These are phyloP conservation scores for Paradoxurus hermaphroditus DNA, from an alignment of 2,113 vertebrate genomes.

Conservation along the genomic window DNA sequence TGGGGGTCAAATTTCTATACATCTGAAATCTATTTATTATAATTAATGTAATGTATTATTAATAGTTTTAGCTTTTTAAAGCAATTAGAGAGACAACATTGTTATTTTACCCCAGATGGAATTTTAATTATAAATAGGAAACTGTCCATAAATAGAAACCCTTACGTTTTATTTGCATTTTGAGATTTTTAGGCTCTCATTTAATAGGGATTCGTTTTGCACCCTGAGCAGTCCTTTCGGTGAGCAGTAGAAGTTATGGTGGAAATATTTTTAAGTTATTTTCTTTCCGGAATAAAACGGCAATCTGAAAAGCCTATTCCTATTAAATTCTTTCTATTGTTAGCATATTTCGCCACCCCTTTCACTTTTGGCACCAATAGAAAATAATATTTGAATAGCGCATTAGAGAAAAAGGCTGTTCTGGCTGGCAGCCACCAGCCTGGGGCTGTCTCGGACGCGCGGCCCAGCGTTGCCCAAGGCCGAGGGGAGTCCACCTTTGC, in stretches of 20 bases:
- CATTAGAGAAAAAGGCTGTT: background rate
- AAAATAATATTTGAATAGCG: background rate
- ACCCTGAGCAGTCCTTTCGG: background rate
- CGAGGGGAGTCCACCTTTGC: background rate
- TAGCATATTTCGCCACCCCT: background rate
- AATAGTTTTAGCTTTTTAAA: background rate
- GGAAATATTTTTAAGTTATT: background rate
- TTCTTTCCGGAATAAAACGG: background rate
- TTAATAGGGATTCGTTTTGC: conserved; percentile 28
- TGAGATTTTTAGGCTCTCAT: background rate
- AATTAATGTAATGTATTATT: background rate
- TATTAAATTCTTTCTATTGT: background rate
- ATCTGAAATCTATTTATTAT: background rate
- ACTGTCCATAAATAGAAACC: background rate
- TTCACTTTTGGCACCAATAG: background rate
- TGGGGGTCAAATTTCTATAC: background rate
- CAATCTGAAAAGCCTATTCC: background rate
- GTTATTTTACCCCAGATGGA: background rate
- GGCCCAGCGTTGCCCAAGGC: background rate
- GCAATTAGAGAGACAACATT: background rate
- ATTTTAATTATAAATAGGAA: conserved; percentile 40
- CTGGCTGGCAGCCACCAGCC: background rate
- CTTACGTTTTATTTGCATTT: background rate
- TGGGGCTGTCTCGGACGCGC: background rate
- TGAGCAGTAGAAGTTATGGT: background rate